These are phyloP conservation scores for Hydrolagus colliei DNA, from an alignment of 2,797 vertebrate species.

Conservation along the genomic window DNA sequence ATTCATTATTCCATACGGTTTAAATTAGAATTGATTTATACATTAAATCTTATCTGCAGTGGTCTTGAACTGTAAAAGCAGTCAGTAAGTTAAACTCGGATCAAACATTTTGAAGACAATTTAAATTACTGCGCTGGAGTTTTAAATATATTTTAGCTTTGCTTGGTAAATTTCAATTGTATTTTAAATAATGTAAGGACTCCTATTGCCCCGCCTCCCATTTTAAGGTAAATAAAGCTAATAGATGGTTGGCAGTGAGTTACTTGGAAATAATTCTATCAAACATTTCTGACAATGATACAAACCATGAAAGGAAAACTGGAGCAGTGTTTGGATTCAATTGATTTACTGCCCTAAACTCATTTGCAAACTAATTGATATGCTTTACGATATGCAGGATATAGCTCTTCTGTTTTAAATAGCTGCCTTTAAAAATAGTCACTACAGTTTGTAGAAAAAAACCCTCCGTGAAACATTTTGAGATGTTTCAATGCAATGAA, in stretches of 20 bases:
- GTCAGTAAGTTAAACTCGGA: background rate
- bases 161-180: background rate
- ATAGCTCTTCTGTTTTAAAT: background rate
- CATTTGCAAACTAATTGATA: conserved; percentile 7
- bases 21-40: conserved; percentile 14
- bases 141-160: background rate
- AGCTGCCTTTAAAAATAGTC: too few species aligned
- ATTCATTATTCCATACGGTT: conserved; percentile 1
- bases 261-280: conserved; percentile 8
- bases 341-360: conserved; percentile 22
- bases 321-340: conserved; percentile 1
- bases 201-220: background rate
- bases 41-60: background rate
- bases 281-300: background rate
- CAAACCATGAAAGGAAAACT: conserved; percentile 16
- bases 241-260: background rate
- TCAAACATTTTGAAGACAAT: background rate
- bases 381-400: conserved; percentile 6
- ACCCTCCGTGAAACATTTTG: too few species aligned
- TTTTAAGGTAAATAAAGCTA: background rate
- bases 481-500: too few species aligned
- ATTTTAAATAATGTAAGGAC: background rate
- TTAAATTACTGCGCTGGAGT: background rate
- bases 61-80: background rate
- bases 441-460: too few species aligned